A percentile compares a stretch with the other conserved stretches of the same genome.
phyloP scores from a whole-genome alignment of 2,888 invertebrate genomes.

The Masnerella sp. region DNA sequence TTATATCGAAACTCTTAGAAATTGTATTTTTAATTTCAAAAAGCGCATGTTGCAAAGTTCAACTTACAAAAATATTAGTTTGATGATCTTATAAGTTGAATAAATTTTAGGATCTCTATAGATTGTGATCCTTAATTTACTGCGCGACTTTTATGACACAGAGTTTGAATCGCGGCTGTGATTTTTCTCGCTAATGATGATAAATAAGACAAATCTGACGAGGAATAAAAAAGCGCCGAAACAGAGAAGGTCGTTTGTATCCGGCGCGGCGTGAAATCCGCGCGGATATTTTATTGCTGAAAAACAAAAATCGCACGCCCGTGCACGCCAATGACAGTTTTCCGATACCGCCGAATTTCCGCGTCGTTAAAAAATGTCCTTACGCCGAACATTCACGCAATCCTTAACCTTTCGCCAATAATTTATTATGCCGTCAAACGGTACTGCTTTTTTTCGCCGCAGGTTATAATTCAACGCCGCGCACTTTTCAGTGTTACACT shows the following conservation, averaged over 20 bases:
- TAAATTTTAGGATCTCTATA: too few relatives aligned
- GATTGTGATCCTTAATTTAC: too few relatives aligned
- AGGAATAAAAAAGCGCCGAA: slow-evolving; percentile 7
- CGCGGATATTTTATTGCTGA: slow-evolving; percentile 24
- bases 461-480: slow-evolving; percentile 2
- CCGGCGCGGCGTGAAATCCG: slow-evolving; percentile 14
- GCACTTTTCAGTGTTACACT: slow-evolving; percentile 6
- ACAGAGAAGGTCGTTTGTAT: slow-evolving; percentile 5
- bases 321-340: slow-evolving; percentile 26
- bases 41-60: too few relatives aligned
- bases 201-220: slow-evolving; percentile 30
- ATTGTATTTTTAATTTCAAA: too few relatives aligned
- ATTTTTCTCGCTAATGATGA: slow-evolving; percentile 28
- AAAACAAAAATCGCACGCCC: slow-evolving; percentile 23
- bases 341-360: slow-evolving; percentile 32
- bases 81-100: too few relatives aligned
- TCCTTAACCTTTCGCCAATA: slow-evolving; percentile 16
- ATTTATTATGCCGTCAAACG: slow-evolving; percentile 23
- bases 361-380: slow-evolving; percentile 33
- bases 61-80: too few relatives aligned
- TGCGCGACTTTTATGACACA: slow-evolving; percentile 13
- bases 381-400: slow-evolving; percentile 18
- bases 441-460: background rate
- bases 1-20: too few relatives aligned
- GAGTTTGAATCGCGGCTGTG: background rate